Conservation (phyloP, 2,113 vertebrate species). For the Entosphenus tridentatus region DNA sequence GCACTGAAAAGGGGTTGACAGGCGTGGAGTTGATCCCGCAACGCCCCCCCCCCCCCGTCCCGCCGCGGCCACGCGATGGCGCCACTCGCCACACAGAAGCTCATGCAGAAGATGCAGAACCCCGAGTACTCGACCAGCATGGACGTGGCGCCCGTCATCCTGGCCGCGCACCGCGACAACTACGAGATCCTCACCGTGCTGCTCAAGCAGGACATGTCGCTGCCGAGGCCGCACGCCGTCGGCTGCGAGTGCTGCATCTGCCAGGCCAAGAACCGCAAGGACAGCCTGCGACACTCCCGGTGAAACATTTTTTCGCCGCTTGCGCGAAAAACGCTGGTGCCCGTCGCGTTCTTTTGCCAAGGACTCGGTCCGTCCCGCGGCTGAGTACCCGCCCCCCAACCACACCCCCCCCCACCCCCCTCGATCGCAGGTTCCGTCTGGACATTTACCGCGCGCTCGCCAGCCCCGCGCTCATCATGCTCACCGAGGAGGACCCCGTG, state of each 20-base stretch:
- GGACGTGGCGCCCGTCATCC: constrained; percentile 92
- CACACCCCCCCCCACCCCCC: neutral
- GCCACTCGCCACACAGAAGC: constrained; percentile 31
- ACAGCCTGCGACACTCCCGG: constrained; percentile 90
- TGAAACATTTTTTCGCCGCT: constrained; percentile 12
- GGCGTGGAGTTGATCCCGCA: no score
- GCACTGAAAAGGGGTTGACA: no score
- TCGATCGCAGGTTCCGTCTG: constrained; percentile 55
- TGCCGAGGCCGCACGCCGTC: constrained; percentile 84
- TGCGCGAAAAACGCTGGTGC: neutral
- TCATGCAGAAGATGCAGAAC: constrained; percentile 94
- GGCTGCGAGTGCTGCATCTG: constrained; percentile 91
- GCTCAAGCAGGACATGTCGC: constrained; percentile 82
- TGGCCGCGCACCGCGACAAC: constrained; percentile 93
- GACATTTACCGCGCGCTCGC: constrained; percentile 94
- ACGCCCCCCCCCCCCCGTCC: no score
- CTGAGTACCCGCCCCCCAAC: neutral
- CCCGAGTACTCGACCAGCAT: constrained; percentile 96
- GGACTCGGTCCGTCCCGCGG: neutral
- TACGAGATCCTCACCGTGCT: constrained; percentile 98
- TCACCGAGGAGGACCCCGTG: constrained; percentile 93
- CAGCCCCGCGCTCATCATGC: constrained; percentile 88
- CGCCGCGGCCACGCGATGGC: no score
- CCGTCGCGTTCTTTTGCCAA: neutral
- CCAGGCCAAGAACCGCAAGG: constrained; percentile 97